Evolutionary conservation across 2,797 vertebrate species (phyloP), one percentile per base, ranked within the genome.

Genomic region (Eulemur rubriventer): DNA sequence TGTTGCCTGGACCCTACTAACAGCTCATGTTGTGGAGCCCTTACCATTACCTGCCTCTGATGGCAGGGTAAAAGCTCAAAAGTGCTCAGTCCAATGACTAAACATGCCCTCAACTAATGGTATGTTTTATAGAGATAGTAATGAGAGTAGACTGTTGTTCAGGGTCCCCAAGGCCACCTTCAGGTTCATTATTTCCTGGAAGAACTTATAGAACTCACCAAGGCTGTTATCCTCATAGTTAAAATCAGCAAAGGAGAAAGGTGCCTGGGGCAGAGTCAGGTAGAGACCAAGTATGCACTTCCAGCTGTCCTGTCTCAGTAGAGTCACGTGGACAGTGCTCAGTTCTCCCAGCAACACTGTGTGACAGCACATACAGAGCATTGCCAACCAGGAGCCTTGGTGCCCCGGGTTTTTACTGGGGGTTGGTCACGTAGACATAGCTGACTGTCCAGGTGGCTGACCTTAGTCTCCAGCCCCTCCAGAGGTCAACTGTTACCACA

Each of bases 1-100:
- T 38, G 6, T 17, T 1, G 22, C 52, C 48, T 26, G 82, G 61
- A 16, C 16, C 4, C 0, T 43, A 7, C 9, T 1, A 2, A 17
- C n/a, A 30, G 41, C 65, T 61, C 6, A 1, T 6, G 0, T 18
- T 38, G 9, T 0, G 24, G 9, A 35, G 4, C 1, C 1, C 61
- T 75, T 14, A 3, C 73, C 1, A 4, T 72, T 4, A 11, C 67
- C 59, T 59, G 24, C 84, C 55, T 55, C 41, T 50, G 22, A 2
- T 0, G 26, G 72, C 28, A n/a, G 4, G 22, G 6, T 72, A 38
- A 16, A 38, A 78, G 78, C 65, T n/a, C 0, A 10, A 7, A 46
- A 43, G 73, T 4, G 30, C 30, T 46, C 20, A 28, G n/a, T 24
- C 11, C 26, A 41, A 22, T 46, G 26, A 57, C 18, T 22, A 33